These are phyloP conservation scores for Noctua comes DNA, from an alignment of 2,888 invertebrate species.

Conservation along the genomic window DNA sequence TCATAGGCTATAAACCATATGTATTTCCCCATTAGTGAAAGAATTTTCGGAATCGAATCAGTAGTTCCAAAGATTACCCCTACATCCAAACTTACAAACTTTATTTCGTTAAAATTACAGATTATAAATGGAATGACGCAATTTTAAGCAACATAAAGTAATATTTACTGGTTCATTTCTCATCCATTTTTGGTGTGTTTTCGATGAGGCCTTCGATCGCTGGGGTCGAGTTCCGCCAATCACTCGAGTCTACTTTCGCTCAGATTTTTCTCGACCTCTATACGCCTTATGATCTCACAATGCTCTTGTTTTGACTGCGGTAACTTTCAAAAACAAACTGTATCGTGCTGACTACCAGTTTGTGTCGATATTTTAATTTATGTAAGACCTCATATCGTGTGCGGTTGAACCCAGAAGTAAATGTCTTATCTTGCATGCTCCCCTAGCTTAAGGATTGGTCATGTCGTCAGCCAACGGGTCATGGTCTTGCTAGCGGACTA, in stretches of 20 bases:
- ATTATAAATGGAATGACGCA: conserved; percentile 66
- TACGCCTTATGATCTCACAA: conserved; percentile 71
- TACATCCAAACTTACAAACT: background rate
- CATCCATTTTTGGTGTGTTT: conserved; percentile 85
- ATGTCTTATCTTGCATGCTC: conserved; percentile 53
- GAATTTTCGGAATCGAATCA: background rate
- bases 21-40: background rate
- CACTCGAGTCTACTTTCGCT: conserved; percentile 82
- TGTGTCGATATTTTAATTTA: conserved; percentile 73
- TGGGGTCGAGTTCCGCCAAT: conserved; percentile 82
- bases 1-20: no score
- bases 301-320: conserved; percentile 76
- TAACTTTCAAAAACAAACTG: conserved; percentile 78
- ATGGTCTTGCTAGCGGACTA: conserved; percentile 16
- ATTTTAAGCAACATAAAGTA: conserved; percentile 55
- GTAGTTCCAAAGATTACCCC: background rate
- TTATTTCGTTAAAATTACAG: background rate
- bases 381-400: conserved; percentile 62
- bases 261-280: conserved; percentile 85
- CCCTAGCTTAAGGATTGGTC: conserved; percentile 41
- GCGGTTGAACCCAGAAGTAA: conserved; percentile 64
- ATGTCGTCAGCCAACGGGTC: conserved; percentile 31
- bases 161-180: conserved; percentile 69
- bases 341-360: conserved; percentile 72
- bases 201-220: conserved; percentile 81